Conservation (phyloP, 2,888 invertebrate species). For the Augochlorella aurata region DNA sequence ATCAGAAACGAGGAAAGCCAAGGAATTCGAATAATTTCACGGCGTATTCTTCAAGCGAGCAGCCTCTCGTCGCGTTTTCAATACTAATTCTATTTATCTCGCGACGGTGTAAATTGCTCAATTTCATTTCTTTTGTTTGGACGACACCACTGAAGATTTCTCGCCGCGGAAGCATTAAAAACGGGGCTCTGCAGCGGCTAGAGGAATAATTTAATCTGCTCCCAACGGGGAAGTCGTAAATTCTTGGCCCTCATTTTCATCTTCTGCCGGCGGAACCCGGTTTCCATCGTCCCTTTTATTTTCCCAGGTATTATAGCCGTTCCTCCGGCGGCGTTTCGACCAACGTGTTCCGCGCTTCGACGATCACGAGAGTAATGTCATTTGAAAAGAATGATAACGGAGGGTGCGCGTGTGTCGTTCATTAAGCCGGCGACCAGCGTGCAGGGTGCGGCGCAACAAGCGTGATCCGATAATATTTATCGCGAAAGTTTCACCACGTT, state of each 20-base stretch:
- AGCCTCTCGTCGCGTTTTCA: neutral
- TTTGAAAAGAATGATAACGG: neutral
- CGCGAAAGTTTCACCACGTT: neutral
- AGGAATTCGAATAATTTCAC: neutral
- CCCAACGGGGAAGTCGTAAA: conserved; percentile 12
- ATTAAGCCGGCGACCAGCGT: neutral
- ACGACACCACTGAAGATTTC: neutral
- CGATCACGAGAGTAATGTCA: neutral
- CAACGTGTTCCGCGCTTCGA: neutral
- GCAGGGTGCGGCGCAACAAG: neutral
- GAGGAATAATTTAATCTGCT: conserved; percentile 32
- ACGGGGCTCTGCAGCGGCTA: neutral
- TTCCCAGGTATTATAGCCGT: conserved; percentile 9
- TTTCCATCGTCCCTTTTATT: neutral
- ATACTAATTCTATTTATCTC: neutral
- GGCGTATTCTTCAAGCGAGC: neutral
- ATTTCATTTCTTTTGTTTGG: neutral
- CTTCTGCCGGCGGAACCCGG: neutral
- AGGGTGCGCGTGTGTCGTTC: neutral
- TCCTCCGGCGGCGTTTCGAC: neutral
- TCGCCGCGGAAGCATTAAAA: conserved; percentile 1
- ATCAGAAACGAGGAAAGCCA: neutral
- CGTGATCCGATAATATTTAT: neutral
- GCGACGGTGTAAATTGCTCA: neutral
- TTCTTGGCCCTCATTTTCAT: conserved; percentile 21